Evolutionary conservation across 2,797 vertebrate species (phyloP).

Genomic region (Podarcis siculus): DNA sequence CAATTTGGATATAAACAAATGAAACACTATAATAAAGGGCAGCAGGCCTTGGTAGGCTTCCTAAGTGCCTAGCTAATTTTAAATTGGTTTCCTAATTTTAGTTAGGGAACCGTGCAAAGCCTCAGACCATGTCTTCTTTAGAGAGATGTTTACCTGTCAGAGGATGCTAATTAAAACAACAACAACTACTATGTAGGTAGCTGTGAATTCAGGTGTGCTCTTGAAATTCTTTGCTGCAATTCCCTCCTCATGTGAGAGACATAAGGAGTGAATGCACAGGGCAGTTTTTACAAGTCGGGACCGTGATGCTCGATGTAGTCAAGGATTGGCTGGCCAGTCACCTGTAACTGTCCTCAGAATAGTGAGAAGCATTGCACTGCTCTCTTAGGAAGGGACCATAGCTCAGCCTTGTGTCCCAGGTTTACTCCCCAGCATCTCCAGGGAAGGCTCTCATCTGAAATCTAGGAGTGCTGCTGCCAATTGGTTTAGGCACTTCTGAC

Average conservation of each 20-base stretch:
- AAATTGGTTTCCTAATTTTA: slow-evolving; percentile 17
- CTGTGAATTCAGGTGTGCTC: background rate
- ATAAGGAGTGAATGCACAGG: background rate
- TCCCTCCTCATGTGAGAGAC: background rate
- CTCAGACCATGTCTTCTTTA: slow-evolving; percentile 2
- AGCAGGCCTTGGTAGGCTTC: background rate
- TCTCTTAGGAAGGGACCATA: background rate
- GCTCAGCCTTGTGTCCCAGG: too few relatives aligned
- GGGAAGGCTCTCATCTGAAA: too few relatives aligned
- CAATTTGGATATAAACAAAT: slow-evolving; percentile 25
- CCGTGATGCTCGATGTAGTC: too few relatives aligned
- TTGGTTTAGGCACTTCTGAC: too few relatives aligned
- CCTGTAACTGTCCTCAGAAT: background rate
- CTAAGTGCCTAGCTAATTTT: slow-evolving; percentile 29
- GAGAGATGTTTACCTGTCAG: background rate
- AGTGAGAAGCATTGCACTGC: background rate
- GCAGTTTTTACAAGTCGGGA: background rate
- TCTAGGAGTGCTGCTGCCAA: too few relatives aligned
- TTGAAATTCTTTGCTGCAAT: background rate
- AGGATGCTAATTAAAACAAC: background rate
- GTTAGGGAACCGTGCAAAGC: background rate
- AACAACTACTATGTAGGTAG: slow-evolving; percentile 14
- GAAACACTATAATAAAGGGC: slow-evolving; percentile 24
- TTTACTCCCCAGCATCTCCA: too few relatives aligned
- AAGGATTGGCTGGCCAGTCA: background rate